Percentiles rank a stretch among this genome's conserved stretches.
phyloP scores from a whole-genome alignment of 64 coral and sea anemone species.

The Stylophora pistillata region DNA sequence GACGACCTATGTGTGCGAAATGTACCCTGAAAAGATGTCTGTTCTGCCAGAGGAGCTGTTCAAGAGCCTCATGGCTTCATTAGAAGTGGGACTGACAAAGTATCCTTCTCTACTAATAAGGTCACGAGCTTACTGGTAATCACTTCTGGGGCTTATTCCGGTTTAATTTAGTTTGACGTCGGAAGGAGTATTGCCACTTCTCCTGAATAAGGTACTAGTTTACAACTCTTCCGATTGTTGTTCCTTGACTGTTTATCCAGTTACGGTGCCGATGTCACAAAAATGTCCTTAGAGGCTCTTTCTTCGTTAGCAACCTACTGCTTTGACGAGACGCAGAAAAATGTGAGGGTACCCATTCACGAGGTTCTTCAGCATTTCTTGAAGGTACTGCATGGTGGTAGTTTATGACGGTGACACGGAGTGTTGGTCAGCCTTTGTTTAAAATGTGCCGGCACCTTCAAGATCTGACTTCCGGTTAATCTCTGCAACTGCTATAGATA shows the following conservation, averaged over 20 bases:
- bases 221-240: neutral
- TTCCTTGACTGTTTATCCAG: slow-evolving; percentile 33
- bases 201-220: neutral
- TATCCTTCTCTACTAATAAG: slow-evolving; percentile 65
- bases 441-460: too few relatives aligned
- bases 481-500: too few relatives aligned
- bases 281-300: slow-evolving; percentile 91
- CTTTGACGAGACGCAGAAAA: slow-evolving; percentile 64
- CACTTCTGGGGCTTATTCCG: too few relatives aligned
- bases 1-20: slow-evolving; percentile 86
- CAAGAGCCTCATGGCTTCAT: slow-evolving; percentile 80
- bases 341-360: slow-evolving; percentile 17
- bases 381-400: slow-evolving; percentile 53
- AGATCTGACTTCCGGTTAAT: too few relatives aligned
- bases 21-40: slow-evolving; percentile 77
- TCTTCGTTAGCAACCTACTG: slow-evolving; percentile 68
- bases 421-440: neutral
- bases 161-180: too few relatives aligned
- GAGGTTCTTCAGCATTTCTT: slow-evolving; percentile 80
- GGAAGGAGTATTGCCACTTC: neutral
- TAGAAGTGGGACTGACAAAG: slow-evolving; percentile 86
- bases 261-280: slow-evolving; percentile 84
- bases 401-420: neutral
- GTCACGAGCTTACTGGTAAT: neutral
- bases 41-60: slow-evolving; percentile 84